phyloP scores from a whole-genome alignment of 1,140 invertebrate genomes.

The Drosophila teissieri region DNA sequence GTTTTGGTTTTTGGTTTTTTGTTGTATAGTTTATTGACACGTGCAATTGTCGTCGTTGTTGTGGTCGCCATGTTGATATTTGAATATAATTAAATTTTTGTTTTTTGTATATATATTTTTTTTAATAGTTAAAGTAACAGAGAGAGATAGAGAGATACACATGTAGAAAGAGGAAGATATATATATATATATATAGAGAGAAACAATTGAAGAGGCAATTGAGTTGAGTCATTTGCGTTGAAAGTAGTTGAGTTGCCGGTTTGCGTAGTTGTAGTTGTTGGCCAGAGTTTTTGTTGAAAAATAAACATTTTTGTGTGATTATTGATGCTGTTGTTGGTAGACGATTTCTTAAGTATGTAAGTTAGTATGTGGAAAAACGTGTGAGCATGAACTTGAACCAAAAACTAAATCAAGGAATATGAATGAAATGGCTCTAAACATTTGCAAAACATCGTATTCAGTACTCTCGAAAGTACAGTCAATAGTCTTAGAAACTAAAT shows the following conservation, averaged over 20 bases:
- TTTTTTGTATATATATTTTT: constrained; percentile 13
- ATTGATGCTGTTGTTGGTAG: constrained; percentile 64
- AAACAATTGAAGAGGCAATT: constrained; percentile 73
- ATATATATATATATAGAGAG: constrained; percentile 55
- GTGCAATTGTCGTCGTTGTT: constrained; percentile 34
- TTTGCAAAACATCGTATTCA: background rate
- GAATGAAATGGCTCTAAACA: constrained; percentile 4
- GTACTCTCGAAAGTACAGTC: background rate
- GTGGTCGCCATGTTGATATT: constrained; percentile 30
- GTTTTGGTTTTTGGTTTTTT: background rate
- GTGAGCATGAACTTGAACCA: background rate
- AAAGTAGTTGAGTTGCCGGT: constrained; percentile 68
- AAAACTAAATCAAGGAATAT: constrained; percentile 9
- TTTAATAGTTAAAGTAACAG: constrained; percentile 51
- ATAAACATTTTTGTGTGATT: constrained; percentile 78
- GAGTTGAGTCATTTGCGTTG: constrained; percentile 63
- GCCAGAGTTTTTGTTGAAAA: constrained; percentile 71
- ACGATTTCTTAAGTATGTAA: constrained; percentile 51
- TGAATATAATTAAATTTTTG: constrained; percentile 18
- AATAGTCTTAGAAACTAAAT: background rate
- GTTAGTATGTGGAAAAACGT: constrained; percentile 25
- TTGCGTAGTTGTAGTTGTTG: constrained; percentile 65
- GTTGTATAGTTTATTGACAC: constrained; percentile 18
- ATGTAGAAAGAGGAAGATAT: constrained; percentile 48
- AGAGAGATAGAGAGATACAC: constrained; percentile 46